These are phyloP conservation scores for Gymnoscopelus braueri DNA, from an alignment of 2,797 vertebrate species.

Conservation along the genomic window DNA sequence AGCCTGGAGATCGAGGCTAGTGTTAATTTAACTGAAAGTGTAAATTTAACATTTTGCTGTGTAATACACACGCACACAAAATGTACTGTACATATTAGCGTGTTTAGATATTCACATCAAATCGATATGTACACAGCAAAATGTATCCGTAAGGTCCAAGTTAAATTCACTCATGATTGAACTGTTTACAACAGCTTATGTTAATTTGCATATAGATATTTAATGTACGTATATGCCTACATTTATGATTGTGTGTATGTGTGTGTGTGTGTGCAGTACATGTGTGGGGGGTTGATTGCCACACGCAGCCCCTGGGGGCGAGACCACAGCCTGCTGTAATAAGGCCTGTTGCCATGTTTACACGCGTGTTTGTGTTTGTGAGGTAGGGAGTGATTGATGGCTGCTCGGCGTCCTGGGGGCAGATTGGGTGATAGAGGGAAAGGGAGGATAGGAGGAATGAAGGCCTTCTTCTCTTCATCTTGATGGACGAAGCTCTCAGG, in stretches of 20 bases:
- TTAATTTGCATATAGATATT: not conserved
- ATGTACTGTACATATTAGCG: no score
- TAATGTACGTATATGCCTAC: not conserved
- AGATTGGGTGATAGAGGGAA: conserved; percentile 28
- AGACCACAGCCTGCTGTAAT: conserved; percentile 46
- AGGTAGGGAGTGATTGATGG: conserved; percentile 56
- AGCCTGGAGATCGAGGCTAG: no score
- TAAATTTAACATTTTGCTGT: no score
- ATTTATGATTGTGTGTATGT: conserved; percentile 1
- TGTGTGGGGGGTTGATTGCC: conserved; percentile 27
- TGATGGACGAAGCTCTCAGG: conserved; percentile 42
- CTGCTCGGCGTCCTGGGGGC: conserved; percentile 59
- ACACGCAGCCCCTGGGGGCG: conserved; percentile 30
- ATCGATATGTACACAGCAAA: no score
- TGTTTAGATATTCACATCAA: no score
- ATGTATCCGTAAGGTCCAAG: no score
- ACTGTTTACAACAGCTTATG: not conserved
- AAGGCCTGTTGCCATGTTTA: conserved; percentile 72
- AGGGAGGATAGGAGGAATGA: conserved; percentile 32
- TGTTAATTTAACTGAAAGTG: no score
- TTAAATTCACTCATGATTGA: no score
- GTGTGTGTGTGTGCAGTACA: conserved; percentile 11
- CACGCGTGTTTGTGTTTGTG: conserved; percentile 57
- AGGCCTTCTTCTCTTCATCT: conserved; percentile 39
- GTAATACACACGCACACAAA: no score